Conservation (phyloP, 2,888 invertebrate species). For the Eupithecia subfuscata region DNA sequence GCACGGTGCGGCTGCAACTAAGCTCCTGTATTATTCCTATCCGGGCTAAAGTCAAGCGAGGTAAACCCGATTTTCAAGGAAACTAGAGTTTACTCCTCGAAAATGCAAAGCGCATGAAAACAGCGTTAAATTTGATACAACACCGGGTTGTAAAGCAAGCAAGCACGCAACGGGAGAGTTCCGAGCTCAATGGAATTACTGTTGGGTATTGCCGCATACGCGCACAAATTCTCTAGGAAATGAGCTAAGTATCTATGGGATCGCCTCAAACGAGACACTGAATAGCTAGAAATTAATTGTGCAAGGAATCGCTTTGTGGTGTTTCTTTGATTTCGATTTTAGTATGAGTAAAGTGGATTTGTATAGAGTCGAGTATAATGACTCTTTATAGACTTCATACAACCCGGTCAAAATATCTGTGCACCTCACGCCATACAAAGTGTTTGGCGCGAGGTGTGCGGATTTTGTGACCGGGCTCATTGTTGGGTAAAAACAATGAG, state of each 20-base stretch:
- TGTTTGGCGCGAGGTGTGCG: too few relatives aligned
- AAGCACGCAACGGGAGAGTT: slow-evolving; percentile 28
- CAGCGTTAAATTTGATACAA: slow-evolving; percentile 29
- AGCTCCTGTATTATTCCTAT: slow-evolving; percentile 15
- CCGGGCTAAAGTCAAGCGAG: slow-evolving; percentile 12
- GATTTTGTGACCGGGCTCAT: too few relatives aligned
- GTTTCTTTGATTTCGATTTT: background rate
- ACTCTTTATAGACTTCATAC: background rate
- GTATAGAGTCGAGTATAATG: background rate
- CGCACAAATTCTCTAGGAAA: slow-evolving; percentile 26
- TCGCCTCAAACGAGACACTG: slow-evolving; percentile 1
- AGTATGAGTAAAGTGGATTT: background rate
- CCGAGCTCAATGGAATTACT: slow-evolving; percentile 29
- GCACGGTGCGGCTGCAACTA: background rate
- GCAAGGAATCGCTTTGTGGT: background rate
- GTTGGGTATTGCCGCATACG: slow-evolving; percentile 19
- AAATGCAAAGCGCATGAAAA: slow-evolving; percentile 33
- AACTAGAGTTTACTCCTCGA: slow-evolving; percentile 17
- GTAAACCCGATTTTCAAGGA: slow-evolving; percentile 17
- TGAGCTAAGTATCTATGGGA: slow-evolving; percentile 13
- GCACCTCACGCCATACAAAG: too few relatives aligned
- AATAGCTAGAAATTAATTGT: background rate
- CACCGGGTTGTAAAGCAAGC: slow-evolving; percentile 26
- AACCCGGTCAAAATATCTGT: too few relatives aligned
- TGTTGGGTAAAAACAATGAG: background rate